Percentiles rank a stretch among this genome's conserved stretches.
Evolutionary conservation across 2,797 vertebrate genomes (phyloP).

Genomic region (Hydrophis major): DNA sequence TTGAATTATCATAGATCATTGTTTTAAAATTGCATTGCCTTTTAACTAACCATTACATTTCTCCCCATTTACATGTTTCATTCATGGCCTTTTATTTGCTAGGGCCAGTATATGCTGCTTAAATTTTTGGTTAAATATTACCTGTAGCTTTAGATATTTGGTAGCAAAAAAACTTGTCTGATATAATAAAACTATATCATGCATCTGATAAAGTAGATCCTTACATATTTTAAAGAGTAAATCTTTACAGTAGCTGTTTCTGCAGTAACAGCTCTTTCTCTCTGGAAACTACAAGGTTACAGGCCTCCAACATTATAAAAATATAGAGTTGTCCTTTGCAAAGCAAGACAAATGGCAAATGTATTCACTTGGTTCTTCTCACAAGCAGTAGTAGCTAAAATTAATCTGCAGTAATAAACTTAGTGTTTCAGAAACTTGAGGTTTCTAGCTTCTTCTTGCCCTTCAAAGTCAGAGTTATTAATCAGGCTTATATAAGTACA

Average conservation of each 20-base stretch:
- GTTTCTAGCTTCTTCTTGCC: neutral
- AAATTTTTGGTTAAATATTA: neutral
- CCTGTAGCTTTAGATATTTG: neutral
- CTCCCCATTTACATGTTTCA: neutral
- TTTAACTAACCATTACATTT: neutral
- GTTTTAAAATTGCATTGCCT: neutral
- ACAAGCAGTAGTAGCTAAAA: neutral
- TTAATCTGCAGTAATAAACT: neutral
- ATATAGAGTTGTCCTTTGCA: neutral
- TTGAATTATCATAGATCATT: neutral
- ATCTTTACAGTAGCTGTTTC: neutral
- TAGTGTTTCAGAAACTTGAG: neutral
- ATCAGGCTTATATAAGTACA: neutral
- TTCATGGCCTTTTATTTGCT: neutral
- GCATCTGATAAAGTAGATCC: neutral
- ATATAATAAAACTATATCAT: neutral
- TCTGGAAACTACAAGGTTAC: neutral
- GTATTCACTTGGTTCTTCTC: neutral
- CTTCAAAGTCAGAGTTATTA: neutral
- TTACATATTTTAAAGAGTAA: neutral
- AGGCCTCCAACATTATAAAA: neutral
- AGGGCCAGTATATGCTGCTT: neutral
- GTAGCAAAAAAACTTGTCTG: neutral
- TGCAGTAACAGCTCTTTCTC: neutral
- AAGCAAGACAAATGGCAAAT: neutral